phyloP scores from a whole-genome alignment of 2,888 invertebrate genomes.

The Chironomus tentans region DNA sequence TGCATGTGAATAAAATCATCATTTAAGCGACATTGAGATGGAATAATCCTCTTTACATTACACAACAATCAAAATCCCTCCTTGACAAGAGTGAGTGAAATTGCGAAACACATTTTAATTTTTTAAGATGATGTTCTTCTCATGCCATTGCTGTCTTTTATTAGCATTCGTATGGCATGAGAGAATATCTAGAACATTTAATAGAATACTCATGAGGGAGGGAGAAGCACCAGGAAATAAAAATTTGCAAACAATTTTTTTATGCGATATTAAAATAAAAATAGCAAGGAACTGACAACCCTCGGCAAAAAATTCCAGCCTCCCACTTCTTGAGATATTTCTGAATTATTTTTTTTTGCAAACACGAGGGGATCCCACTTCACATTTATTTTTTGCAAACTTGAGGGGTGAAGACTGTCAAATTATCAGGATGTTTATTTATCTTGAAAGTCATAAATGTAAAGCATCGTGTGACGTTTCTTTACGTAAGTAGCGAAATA shows the following conservation, averaged over 20 bases:
- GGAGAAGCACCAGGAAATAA: slow-evolving; percentile 11
- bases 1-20: neutral
- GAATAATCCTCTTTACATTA: slow-evolving; percentile 19
- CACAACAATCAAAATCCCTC: slow-evolving; percentile 24
- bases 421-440: slow-evolving; percentile 22
- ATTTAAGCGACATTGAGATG: slow-evolving; percentile 23
- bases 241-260: slow-evolving; percentile 24
- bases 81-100: slow-evolving; percentile 1
- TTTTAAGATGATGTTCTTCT: slow-evolving; percentile 21
- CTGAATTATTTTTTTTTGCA: no score
- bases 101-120: slow-evolving; percentile 25
- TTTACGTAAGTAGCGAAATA: neutral
- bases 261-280: neutral
- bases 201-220: neutral
- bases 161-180: neutral
- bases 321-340: no score
- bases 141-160: neutral
- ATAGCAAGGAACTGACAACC: neutral
- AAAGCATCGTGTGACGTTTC: slow-evolving; percentile 16
- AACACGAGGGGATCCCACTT: no score
- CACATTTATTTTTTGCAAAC: neutral
- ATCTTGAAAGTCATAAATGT: slow-evolving; percentile 23
- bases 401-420: neutral
- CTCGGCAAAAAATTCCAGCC: neutral
- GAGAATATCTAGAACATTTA: no score